Evolutionary conservation across 1,140 invertebrate genomes (phyloP).

Genomic region (Gonioctena quinquepunctata): DNA sequence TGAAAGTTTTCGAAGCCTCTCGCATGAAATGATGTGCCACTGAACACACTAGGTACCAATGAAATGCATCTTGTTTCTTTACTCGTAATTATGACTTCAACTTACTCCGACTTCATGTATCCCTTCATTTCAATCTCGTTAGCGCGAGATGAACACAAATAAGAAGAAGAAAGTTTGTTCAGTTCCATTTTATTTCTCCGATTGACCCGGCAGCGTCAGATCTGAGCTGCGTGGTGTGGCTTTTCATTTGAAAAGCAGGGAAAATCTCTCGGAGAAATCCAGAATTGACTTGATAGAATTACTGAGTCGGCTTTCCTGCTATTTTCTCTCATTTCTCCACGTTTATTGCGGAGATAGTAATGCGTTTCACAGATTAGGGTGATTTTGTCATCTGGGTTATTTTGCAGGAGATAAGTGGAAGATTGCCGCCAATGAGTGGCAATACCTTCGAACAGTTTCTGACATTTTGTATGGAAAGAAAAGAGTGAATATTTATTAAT

Average conservation of each 20-base stretch:
- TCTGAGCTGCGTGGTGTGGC: conserved; percentile 5
- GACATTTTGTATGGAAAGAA: no score
- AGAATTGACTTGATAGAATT: conserved; percentile 15
- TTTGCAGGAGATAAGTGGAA: not conserved
- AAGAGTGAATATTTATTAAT: no score
- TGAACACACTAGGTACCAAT: no score
- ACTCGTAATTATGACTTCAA: not conserved
- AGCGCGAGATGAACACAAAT: not conserved
- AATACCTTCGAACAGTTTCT: not conserved
- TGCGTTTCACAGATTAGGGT: not conserved
- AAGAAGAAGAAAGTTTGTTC: not conserved
- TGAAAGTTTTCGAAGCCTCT: no score
- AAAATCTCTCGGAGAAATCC: conserved; percentile 17
- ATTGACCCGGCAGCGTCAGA: conserved; percentile 1
- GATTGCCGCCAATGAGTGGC: not conserved
- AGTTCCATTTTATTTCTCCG: not conserved
- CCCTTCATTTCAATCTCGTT: not conserved
- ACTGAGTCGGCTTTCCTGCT: conserved; percentile 5
- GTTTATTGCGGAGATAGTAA: conserved; percentile 2
- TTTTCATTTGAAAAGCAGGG: conserved; percentile 15
- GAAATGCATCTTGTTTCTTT: no score
- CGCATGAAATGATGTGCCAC: no score
- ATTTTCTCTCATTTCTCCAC: conserved; percentile 15
- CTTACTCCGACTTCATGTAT: not conserved
- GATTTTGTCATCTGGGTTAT: not conserved